Evolutionary conservation across 35 echinoderm and acorn worm species (phyloP).

Genomic region (Apostichopus japonicus): DNA sequence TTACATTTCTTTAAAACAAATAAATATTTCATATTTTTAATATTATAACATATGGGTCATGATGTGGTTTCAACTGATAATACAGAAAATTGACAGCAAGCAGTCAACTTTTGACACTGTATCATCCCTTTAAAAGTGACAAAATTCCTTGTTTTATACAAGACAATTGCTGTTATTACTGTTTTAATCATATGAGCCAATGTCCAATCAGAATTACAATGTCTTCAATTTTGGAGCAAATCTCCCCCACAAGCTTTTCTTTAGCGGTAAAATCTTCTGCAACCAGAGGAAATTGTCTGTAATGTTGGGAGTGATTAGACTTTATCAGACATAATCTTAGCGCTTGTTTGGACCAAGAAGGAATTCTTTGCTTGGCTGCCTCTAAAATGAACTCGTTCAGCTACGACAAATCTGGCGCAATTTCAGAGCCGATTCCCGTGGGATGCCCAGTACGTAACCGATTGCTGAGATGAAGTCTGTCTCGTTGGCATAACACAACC

Average conservation of each 20-base stretch:
- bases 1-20: too few relatives aligned
- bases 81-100: too few relatives aligned
- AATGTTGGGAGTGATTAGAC: slow-evolving; percentile 5
- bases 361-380: neutral
- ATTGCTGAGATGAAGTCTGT: slow-evolving; percentile 20
- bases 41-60: too few relatives aligned
- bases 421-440: slow-evolving; percentile 4
- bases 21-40: too few relatives aligned
- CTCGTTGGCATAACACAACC: slow-evolving; percentile 6
- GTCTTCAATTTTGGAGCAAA: neutral
- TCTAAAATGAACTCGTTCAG: slow-evolving; percentile 25
- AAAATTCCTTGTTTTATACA: too few relatives aligned
- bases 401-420: neutral
- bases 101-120: too few relatives aligned
- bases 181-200: too few relatives aligned
- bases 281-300: neutral
- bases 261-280: slow-evolving; percentile 5
- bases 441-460: neutral
- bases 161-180: too few relatives aligned
- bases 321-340: slow-evolving; percentile 3
- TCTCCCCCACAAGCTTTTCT: neutral
- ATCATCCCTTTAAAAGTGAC: too few relatives aligned
- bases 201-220: too few relatives aligned
- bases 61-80: too few relatives aligned
- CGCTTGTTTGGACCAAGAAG: neutral